Evolutionary conservation across 2,888 invertebrate genomes (phyloP), one percentile per base, ranked within the genome.

Genomic region (Aelia acuminata): DNA sequence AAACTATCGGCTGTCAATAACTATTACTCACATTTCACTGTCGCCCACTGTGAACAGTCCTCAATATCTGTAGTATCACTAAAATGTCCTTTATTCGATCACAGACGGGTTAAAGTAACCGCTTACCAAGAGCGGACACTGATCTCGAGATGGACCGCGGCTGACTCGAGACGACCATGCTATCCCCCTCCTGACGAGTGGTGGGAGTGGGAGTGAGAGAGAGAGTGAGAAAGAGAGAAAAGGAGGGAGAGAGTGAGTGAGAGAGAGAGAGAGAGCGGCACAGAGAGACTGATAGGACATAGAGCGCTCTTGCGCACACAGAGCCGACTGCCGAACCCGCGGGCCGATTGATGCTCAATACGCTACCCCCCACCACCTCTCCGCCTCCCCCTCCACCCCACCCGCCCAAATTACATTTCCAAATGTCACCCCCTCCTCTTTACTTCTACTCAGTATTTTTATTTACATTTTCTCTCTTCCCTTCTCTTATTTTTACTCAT

Each of bases 251-350:
- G 31, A 31, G 84, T 4, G 50, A 20, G 31, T 18, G n/a, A 31
- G 80, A 49, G 70, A 15, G 84, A 22, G 20, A 43, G 39, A 75
- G 70, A 43, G 87, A 31, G 87, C 10, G 70, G 35, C 4, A n/a
- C 20, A 87, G 53, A 43, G 85, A 57, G 57, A 70, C 43, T 43
- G 47, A 47, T 70, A 70, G 87, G 63, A 39, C 63, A 39, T 63
- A 63, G 43, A 26, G 43, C 75, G 89, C 89, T 89, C 90, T 90
- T 90, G 90, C 90, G 90, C 90, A 90, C 90, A 90, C 87, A 89
- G 89, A 89, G 90, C 89, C 89, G 90, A 90, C 90, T 90, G 90
- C 90, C 90, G 90, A 90, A 90, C 90, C 89, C 89, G 92, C 93
- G 90, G 90, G 89, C 85, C 91, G 90, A 90, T 90, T 90, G 90